Evolutionary conservation across 2,888 invertebrate species (phyloP).

Genomic region (Acrocyrtus sp.): DNA sequence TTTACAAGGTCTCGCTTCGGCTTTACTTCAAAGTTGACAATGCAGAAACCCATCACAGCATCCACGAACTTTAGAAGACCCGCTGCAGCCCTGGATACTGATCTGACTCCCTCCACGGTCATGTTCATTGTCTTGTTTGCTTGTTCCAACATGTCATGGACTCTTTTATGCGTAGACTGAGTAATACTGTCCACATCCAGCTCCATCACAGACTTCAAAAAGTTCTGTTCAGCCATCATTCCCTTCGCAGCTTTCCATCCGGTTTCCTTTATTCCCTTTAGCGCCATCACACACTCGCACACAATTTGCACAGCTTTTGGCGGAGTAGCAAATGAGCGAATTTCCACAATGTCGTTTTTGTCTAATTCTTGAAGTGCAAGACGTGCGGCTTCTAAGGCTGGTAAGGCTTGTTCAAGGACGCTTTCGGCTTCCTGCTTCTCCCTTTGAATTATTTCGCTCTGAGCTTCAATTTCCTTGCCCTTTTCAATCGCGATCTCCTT

Average conservation of each 20-base stretch:
- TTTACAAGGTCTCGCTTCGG: slow-evolving; percentile 79
- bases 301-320: slow-evolving; percentile 80
- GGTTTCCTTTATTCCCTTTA: slow-evolving; percentile 84
- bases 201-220: slow-evolving; percentile 81
- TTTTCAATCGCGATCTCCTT: slow-evolving; percentile 83
- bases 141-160: slow-evolving; percentile 37
- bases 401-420: slow-evolving; percentile 82
- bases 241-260: slow-evolving; percentile 91
- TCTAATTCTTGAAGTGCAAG: slow-evolving; percentile 84
- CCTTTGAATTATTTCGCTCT: slow-evolving; percentile 79
- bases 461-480: slow-evolving; percentile 83
- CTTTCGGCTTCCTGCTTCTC: slow-evolving; percentile 89
- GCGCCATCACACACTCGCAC: slow-evolving; percentile 88
- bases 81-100: slow-evolving; percentile 85
- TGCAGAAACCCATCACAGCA: slow-evolving; percentile 90
- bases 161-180: slow-evolving; percentile 63
- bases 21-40: slow-evolving; percentile 81
- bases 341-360: slow-evolving; percentile 83
- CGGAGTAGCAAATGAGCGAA: slow-evolving; percentile 86
- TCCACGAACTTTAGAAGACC: slow-evolving; percentile 86
- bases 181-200: slow-evolving; percentile 76
- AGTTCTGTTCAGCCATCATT: slow-evolving; percentile 92
- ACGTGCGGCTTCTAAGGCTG: slow-evolving; percentile 84
- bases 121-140: slow-evolving; percentile 64
- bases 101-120: slow-evolving; percentile 80